phyloP scores from a whole-genome alignment of 2,113 vertebrate genomes.

The Eulemur macaco region DNA sequence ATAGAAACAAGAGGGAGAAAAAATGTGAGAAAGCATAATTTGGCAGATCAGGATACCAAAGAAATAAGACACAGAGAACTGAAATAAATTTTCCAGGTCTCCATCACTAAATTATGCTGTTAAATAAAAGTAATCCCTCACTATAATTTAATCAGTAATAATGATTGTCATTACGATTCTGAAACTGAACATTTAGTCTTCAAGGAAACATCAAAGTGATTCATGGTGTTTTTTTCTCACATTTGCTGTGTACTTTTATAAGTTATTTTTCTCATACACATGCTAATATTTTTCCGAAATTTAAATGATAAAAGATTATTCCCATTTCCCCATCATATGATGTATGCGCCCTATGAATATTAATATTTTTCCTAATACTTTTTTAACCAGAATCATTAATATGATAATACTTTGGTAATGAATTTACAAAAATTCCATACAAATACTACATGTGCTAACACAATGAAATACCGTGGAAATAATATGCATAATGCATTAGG shows the following conservation, averaged over 20 bases:
- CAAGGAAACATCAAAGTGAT: slow-evolving; percentile 47
- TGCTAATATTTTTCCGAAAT: slow-evolving; percentile 55
- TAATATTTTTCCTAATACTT: slow-evolving; percentile 58
- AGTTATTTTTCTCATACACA: slow-evolving; percentile 38
- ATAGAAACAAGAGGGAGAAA: neutral
- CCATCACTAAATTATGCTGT: neutral
- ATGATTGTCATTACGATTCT: slow-evolving; percentile 45
- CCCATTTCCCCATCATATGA: neutral
- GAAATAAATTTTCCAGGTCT: slow-evolving; percentile 5
- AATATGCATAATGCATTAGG: slow-evolving; percentile 77
- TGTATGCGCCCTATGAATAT: neutral
- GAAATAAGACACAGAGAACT: neutral
- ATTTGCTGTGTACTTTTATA: neutral
- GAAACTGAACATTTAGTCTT: slow-evolving; percentile 39
- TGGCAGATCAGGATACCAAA: neutral
- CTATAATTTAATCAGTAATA: slow-evolving; percentile 51
- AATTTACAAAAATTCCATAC: slow-evolving; percentile 74
- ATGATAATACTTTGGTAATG: slow-evolving; percentile 76
- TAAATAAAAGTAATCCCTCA: slow-evolving; percentile 19
- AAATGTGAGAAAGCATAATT: neutral
- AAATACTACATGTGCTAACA: slow-evolving; percentile 76
- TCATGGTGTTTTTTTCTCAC: neutral
- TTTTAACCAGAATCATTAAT: slow-evolving; percentile 72
- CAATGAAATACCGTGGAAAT: slow-evolving; percentile 71
- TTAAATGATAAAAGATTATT: slow-evolving; percentile 50